phyloP scores from a whole-genome alignment of 1,140 invertebrate species.

The Plodia interpunctella region DNA sequence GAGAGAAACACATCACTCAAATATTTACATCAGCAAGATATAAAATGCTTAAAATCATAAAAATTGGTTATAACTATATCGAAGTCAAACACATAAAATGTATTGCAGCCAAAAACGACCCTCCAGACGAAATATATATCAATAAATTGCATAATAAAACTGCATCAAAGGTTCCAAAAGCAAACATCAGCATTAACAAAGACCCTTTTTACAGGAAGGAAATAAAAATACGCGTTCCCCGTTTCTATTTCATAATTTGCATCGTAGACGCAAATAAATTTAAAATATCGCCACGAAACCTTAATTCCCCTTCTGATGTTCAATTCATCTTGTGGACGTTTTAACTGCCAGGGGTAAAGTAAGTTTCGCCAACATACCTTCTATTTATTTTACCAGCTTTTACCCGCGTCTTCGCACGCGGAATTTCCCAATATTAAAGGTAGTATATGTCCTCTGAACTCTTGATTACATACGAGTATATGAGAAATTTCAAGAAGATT shows the following conservation, averaged over 20 bases:
- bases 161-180: constrained; percentile 29
- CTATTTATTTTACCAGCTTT: too few species aligned
- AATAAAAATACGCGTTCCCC: constrained; percentile 48
- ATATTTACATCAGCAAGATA: too few species aligned
- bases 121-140: not conserved
- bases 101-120: not conserved
- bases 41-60: not conserved
- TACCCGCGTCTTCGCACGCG: too few species aligned
- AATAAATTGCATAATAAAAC: constrained; percentile 19
- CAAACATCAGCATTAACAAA: constrained; percentile 49
- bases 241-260: constrained; percentile 73
- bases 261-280: constrained; percentile 72
- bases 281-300: constrained; percentile 69
- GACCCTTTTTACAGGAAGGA: constrained; percentile 59
- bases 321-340: constrained; percentile 48
- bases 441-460: too few species aligned
- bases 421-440: too few species aligned
- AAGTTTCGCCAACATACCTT: constrained; percentile 7
- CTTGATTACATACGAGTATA: too few species aligned
- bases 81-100: not conserved
- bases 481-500: too few species aligned
- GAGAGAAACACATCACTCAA: too few species aligned
- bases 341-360: constrained; percentile 14
- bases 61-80: too few species aligned
- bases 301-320: constrained; percentile 60